Evolutionary conservation across 2,113 vertebrate genomes (phyloP).

Genomic region (Grantiella picta): DNA sequence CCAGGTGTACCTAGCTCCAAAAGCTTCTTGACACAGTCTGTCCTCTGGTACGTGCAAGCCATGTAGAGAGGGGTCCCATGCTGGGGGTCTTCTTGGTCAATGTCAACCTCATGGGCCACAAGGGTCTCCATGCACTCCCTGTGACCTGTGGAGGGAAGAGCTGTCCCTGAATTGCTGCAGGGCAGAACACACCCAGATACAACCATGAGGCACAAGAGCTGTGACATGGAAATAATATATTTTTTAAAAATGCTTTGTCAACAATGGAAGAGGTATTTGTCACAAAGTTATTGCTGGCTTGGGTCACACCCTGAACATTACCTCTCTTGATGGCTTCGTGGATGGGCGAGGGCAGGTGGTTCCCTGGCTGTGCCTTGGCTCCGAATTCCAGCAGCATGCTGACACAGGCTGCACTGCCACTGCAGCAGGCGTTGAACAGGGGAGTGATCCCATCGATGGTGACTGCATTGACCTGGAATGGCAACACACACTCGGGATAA

Average conservation of each 20-base stretch:
- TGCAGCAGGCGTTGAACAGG: slow-evolving; percentile 86
- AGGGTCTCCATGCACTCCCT: slow-evolving; percentile 89
- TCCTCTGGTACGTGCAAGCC: slow-evolving; percentile 77
- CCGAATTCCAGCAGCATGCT: slow-evolving; percentile 78
- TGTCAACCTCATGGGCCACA: slow-evolving; percentile 76
- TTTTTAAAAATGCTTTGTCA: neutral
- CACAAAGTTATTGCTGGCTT: neutral
- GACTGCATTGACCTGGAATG: slow-evolving; percentile 76
- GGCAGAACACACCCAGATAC: neutral
- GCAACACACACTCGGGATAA: neutral
- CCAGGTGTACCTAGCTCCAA: slow-evolving; percentile 79
- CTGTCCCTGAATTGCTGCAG: neutral
- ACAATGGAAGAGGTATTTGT: neutral
- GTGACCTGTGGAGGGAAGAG: slow-evolving; percentile 74
- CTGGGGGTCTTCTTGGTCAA: slow-evolving; percentile 79
- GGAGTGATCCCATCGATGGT: slow-evolving; percentile 84
- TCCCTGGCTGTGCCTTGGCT: slow-evolving; percentile 63
- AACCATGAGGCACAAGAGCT: neutral
- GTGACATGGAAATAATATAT: neutral
- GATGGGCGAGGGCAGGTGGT: slow-evolving; percentile 78
- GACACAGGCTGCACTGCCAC: slow-evolving; percentile 83
- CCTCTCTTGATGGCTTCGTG: slow-evolving; percentile 86
- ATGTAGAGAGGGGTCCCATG: slow-evolving; percentile 83
- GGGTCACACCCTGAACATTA: neutral
- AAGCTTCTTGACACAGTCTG: slow-evolving; percentile 83